Conservation (phyloP, 2,888 invertebrate genomes). For the Dendrolimus pini region DNA sequence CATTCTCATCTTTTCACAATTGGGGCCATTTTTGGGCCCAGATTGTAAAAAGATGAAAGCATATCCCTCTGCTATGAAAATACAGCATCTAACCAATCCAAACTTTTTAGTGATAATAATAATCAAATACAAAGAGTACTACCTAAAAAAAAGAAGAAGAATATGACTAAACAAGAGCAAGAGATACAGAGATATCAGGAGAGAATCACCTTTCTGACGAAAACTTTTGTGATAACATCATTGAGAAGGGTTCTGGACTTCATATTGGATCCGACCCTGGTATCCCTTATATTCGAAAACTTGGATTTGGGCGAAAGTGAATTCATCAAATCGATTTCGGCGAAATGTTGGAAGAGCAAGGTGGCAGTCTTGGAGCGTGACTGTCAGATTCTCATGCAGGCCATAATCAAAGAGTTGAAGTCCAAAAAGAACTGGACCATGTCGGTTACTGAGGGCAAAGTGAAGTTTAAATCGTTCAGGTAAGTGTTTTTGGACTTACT, state of each 20-base stretch:
- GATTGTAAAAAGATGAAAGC: no score
- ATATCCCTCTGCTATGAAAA: no score
- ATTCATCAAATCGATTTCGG: not conserved
- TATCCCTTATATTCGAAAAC: not conserved
- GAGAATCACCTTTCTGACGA: no score
- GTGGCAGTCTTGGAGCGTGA: not conserved
- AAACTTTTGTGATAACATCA: no score
- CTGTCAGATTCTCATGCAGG: not conserved
- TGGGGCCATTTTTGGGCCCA: no score
- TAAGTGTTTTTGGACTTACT: not conserved
- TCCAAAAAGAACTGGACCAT: not conserved
- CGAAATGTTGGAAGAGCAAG: not conserved
- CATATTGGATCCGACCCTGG: not conserved
- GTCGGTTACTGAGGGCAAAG: not conserved
- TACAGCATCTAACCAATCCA: no score
- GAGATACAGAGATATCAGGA: no score
- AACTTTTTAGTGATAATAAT: no score
- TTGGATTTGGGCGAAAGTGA: not conserved
- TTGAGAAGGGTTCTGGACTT: not conserved
- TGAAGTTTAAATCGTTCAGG: not conserved
- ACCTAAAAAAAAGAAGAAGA: no score
- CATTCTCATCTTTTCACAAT: no score
- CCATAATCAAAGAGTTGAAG: not conserved
- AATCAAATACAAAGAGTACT: no score
- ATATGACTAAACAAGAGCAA: no score